Conservation (phyloP, 2,888 invertebrate species). For the Coelopa pilipes region DNA sequence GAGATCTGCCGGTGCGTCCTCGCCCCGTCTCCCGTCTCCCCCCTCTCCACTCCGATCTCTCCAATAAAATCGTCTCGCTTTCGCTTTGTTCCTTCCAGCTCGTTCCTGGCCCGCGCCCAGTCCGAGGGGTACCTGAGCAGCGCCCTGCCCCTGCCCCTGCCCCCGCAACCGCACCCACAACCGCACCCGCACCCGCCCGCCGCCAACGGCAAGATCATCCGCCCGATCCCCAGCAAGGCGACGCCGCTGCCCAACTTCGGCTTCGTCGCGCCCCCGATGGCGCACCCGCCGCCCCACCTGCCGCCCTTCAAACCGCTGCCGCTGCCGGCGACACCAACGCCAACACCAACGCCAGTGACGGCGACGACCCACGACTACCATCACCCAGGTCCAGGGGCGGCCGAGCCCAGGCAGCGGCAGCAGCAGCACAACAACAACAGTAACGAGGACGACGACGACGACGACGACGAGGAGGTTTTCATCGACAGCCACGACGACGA, state of each 20-base stretch:
- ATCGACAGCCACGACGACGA: conserved; percentile 57
- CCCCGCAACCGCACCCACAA: too few species aligned
- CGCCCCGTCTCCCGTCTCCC: not conserved
- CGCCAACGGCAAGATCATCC: conserved; percentile 66
- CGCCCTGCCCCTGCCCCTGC: conserved; percentile 38
- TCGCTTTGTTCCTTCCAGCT: conserved; percentile 57
- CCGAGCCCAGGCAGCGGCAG: conserved; percentile 25
- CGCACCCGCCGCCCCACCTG: conserved; percentile 39
- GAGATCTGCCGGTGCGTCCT: conserved; percentile 71
- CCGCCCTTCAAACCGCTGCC: not conserved
- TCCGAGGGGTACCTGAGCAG: conserved; percentile 60
- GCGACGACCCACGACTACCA: conserved; percentile 21
- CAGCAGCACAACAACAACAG: not conserved
- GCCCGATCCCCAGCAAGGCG: conserved; percentile 71
- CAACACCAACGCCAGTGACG: conserved; percentile 26
- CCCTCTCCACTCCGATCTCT: too few species aligned
- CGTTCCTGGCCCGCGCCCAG: conserved; percentile 71
- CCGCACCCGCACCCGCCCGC: too few species aligned
- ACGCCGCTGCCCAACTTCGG: conserved; percentile 60
- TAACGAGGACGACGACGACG: conserved; percentile 49
- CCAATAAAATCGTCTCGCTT: too few species aligned
- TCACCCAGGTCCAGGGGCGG: not conserved
- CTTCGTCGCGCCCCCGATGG: conserved; percentile 59
- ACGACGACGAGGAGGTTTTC: conserved; percentile 60
- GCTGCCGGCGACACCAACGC: not conserved